Evolutionary conservation across 2,888 invertebrate species (phyloP).

Genomic region (Watsonalla binaria): DNA sequence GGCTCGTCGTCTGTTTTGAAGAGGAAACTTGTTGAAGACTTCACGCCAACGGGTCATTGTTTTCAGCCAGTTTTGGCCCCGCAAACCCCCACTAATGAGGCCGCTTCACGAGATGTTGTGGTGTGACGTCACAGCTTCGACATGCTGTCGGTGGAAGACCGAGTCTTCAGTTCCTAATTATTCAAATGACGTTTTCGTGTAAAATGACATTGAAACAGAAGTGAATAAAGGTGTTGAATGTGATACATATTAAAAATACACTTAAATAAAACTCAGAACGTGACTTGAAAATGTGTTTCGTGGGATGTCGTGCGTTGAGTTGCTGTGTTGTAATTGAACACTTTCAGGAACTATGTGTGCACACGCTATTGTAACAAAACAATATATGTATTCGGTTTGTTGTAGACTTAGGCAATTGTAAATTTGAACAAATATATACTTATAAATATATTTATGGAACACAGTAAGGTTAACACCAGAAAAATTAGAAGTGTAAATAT

Average conservation of each 20-base stretch:
- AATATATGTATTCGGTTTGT: slow-evolving; percentile 57
- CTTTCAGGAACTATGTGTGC: slow-evolving; percentile 47
- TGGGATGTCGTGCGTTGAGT: slow-evolving; percentile 44
- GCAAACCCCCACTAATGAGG: slow-evolving; percentile 61
- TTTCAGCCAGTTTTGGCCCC: slow-evolving; percentile 81
- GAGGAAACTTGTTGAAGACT: slow-evolving; percentile 81
- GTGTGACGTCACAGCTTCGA: slow-evolving; percentile 83
- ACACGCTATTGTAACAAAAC: slow-evolving; percentile 62
- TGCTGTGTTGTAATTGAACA: slow-evolving; percentile 45
- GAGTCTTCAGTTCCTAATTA: slow-evolving; percentile 77
- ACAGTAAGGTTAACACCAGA: slow-evolving; percentile 79
- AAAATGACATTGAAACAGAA: slow-evolving; percentile 39
- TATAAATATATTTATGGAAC: slow-evolving; percentile 75
- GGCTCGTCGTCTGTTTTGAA: slow-evolving; percentile 80
- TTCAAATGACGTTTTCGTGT: slow-evolving; percentile 45
- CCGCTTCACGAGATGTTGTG: slow-evolving; percentile 74
- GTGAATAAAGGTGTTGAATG: slow-evolving; percentile 40
- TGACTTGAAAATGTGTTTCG: slow-evolving; percentile 42
- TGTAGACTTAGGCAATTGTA: slow-evolving; percentile 71
- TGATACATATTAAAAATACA: slow-evolving; percentile 34
- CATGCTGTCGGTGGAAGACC: slow-evolving; percentile 76
- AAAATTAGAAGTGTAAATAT: slow-evolving; percentile 72
- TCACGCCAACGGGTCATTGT: slow-evolving; percentile 67
- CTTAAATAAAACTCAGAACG: slow-evolving; percentile 34
- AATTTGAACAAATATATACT: slow-evolving; percentile 58